Conservation (phyloP, 2,888 invertebrate genomes). For the Cosmia trapezina region DNA sequence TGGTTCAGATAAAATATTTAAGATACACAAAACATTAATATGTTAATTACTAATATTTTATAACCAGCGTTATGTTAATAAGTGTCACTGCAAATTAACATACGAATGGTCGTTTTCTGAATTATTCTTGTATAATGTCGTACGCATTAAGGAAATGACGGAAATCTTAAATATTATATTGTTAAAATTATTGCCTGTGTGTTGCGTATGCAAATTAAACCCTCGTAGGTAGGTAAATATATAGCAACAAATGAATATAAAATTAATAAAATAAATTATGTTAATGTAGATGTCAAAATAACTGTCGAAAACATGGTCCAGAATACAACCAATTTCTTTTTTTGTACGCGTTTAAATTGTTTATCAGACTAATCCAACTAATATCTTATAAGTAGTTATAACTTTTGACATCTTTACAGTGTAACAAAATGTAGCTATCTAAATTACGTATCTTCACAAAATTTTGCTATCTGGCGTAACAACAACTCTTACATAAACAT, state of each 20-base stretch:
- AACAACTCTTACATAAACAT: constrained; percentile 2
- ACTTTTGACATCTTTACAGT: constrained; percentile 24
- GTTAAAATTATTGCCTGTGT: constrained; percentile 31
- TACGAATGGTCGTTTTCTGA: constrained; percentile 36
- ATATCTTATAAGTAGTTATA: background rate
- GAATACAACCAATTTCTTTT: background rate
- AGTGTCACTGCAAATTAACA: constrained; percentile 51
- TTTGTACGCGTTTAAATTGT: background rate
- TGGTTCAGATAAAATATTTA: constrained; percentile 18
- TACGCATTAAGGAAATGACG: constrained; percentile 33
- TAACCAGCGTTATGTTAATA: constrained; percentile 40
- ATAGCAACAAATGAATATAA: constrained; percentile 5
- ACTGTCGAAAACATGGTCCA: constrained; percentile 4
- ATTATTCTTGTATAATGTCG: constrained; percentile 32
- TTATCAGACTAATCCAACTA: background rate
- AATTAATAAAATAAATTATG: constrained; percentile 8
- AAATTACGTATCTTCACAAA: constrained; percentile 16
- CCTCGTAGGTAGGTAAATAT: background rate
- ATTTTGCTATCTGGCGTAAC: background rate
- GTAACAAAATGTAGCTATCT: constrained; percentile 18
- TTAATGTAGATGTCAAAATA: constrained; percentile 12
- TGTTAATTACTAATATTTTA: constrained; percentile 48
- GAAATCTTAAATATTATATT: constrained; percentile 26
- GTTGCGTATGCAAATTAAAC: constrained; percentile 38
- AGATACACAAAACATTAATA: constrained; percentile 32